Evolutionary conservation across 1,140 invertebrate species (phyloP).

Genomic region (Drosophila tsacasi): DNA sequence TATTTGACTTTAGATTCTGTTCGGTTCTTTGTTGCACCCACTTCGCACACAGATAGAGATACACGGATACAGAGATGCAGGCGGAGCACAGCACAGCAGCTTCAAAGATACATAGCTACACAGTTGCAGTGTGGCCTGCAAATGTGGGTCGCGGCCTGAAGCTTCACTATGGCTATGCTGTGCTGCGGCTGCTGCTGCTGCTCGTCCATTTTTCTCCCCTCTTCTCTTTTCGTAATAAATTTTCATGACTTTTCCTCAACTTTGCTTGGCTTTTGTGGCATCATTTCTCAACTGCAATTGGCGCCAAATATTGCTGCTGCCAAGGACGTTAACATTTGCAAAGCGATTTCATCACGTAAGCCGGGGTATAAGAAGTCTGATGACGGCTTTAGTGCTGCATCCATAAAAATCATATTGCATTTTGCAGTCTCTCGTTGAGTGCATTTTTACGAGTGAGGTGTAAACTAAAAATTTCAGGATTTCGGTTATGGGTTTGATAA

Average conservation of each 20-base stretch:
- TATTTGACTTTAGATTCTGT: constrained; percentile 72
- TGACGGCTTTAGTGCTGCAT: constrained; percentile 9
- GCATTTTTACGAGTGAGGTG: constrained; percentile 29
- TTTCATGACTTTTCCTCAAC: constrained; percentile 21
- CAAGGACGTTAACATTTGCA: constrained; percentile 41
- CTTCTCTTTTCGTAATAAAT: constrained; percentile 24
- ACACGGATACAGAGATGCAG: constrained; percentile 1
- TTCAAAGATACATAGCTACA: constrained; percentile 29
- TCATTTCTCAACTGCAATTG: constrained; percentile 40
- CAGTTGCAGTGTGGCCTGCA: constrained; percentile 23
- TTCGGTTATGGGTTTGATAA: background rate
- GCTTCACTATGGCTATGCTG: constrained; percentile 16
- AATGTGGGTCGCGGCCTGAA: constrained; percentile 54
- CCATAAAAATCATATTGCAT: constrained; percentile 6
- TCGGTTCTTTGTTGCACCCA: constrained; percentile 57
- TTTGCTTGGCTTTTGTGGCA: constrained; percentile 32
- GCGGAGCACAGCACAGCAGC: constrained; percentile 26
- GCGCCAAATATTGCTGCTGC: constrained; percentile 35
- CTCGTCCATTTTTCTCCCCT: background rate
- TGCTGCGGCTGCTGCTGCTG: background rate
- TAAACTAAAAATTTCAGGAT: background rate
- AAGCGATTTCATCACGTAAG: constrained; percentile 44
- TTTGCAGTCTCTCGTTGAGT: constrained; percentile 3
- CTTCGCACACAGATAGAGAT: constrained; percentile 19
- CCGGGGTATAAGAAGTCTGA: constrained; percentile 11